phyloP scores from a whole-genome alignment of 2,797 vertebrate species.

The Phyllotis vaccarum region DNA sequence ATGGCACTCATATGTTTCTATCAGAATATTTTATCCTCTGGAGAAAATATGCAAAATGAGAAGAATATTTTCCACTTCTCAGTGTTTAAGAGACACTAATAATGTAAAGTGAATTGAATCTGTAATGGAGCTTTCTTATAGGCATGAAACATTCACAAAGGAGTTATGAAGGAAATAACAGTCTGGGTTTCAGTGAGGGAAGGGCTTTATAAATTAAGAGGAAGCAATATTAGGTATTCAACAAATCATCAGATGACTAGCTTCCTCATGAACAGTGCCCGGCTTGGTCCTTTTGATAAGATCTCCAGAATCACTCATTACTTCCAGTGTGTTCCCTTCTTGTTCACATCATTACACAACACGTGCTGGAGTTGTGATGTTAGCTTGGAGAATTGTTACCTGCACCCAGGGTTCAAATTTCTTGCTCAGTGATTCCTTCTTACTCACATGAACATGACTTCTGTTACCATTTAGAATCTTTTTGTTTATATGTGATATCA shows the following conservation, averaged over 20 bases:
- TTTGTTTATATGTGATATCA: background rate
- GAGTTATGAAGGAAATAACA: background rate
- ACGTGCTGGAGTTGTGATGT: background rate
- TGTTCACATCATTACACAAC: background rate
- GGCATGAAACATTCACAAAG: background rate
- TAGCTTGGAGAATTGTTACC: background rate
- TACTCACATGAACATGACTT: background rate
- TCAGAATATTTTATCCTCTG: background rate
- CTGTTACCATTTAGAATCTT: background rate
- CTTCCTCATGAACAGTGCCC: background rate
- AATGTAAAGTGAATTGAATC: background rate
- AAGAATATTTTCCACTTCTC: background rate
- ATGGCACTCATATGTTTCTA: background rate
- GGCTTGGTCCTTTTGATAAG: background rate
- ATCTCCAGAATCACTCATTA: background rate
- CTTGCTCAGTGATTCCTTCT: background rate
- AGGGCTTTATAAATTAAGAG: background rate
- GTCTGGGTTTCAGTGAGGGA: background rate
- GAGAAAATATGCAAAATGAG: background rate
- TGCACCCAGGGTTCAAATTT: background rate
- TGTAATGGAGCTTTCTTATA: background rate
- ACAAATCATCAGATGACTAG: background rate
- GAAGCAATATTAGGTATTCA: background rate
- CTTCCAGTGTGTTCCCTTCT: background rate
- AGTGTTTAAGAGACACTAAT: background rate